A percentile compares a stretch with the other conserved stretches of the same genome.
phyloP scores from a whole-genome alignment of 2,113 vertebrate species.

The Toxotes chatareus region DNA sequence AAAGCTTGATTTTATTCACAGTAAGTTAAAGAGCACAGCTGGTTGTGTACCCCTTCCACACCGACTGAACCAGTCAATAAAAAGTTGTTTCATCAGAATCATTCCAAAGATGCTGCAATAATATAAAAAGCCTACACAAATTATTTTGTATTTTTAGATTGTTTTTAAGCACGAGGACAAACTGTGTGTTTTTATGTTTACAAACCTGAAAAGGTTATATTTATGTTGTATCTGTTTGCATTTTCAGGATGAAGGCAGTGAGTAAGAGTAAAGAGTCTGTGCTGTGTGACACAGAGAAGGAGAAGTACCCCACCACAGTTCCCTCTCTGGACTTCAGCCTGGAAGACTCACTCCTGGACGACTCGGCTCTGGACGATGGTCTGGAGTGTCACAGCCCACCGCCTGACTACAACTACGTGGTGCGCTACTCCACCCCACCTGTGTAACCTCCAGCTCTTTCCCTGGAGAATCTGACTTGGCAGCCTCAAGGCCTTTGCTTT shows the following conservation, averaged over 20 bases:
- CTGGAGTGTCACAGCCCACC: slow-evolving; percentile 95
- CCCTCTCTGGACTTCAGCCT: slow-evolving; percentile 87
- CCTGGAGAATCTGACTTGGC: slow-evolving; percentile 12
- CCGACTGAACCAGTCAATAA: neutral
- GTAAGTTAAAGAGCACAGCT: neutral
- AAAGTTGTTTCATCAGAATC: neutral
- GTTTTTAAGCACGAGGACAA: no score
- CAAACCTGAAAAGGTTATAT: neutral
- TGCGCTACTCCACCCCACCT: slow-evolving; percentile 91
- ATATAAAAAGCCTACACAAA: neutral
- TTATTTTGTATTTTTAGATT: no score
- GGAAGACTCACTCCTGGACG: slow-evolving; percentile 89
- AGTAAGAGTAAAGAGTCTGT: slow-evolving; percentile 92
- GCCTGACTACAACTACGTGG: slow-evolving; percentile 92
- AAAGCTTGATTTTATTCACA: slow-evolving; percentile 2
- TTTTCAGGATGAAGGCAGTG: slow-evolving; percentile 86
- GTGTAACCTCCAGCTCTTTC: slow-evolving; percentile 78
- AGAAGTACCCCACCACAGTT: slow-evolving; percentile 81
- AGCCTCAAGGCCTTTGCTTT: slow-evolving; percentile 45
- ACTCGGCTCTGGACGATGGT: slow-evolving; percentile 87
- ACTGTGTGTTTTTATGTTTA: neutral
- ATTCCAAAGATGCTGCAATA: neutral
- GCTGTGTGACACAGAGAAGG: slow-evolving; percentile 84
- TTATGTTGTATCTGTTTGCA: slow-evolving; percentile 20
- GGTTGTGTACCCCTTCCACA: slow-evolving; percentile 9